Evolutionary conservation across 2,113 vertebrate species (phyloP).

Genomic region (Himantopus leucocephalus): DNA sequence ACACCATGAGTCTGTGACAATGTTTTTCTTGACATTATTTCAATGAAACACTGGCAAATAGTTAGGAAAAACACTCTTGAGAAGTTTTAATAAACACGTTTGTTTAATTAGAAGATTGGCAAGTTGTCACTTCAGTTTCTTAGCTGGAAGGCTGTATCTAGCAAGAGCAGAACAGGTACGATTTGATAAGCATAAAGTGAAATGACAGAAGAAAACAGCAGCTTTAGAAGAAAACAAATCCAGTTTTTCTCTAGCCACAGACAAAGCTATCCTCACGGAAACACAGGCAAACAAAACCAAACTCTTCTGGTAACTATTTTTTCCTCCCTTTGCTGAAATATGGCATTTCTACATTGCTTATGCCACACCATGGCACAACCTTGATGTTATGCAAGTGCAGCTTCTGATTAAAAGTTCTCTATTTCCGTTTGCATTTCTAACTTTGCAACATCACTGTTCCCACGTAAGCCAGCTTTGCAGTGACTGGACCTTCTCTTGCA

Average conservation of each 20-base stretch:
- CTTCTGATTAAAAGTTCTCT: not conserved
- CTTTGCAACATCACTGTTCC: not conserved
- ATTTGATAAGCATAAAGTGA: not conserved
- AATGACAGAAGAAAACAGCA: not conserved
- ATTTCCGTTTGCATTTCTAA: not conserved
- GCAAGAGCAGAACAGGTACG: not conserved
- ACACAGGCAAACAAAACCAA: not conserved
- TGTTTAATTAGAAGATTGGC: not conserved
- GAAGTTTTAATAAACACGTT: not conserved
- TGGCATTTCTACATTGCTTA: fast-evolving
- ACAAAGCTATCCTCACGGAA: not conserved
- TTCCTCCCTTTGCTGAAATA: not conserved
- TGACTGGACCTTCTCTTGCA: not conserved
- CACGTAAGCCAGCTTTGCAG: not conserved
- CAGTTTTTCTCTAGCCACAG: not conserved
- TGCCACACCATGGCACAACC: not conserved
- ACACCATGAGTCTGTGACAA: not conserved
- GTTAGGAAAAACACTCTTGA: not conserved
- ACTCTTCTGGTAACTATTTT: not conserved
- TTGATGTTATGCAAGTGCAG: not conserved
- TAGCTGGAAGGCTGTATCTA: not conserved
- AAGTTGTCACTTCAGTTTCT: not conserved
- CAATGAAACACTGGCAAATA: not conserved
- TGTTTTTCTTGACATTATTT: not conserved
- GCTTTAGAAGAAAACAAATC: not conserved